Evolutionary conservation across 2,797 vertebrate genomes (phyloP).

Genomic region (Poecilia gillii): DNA sequence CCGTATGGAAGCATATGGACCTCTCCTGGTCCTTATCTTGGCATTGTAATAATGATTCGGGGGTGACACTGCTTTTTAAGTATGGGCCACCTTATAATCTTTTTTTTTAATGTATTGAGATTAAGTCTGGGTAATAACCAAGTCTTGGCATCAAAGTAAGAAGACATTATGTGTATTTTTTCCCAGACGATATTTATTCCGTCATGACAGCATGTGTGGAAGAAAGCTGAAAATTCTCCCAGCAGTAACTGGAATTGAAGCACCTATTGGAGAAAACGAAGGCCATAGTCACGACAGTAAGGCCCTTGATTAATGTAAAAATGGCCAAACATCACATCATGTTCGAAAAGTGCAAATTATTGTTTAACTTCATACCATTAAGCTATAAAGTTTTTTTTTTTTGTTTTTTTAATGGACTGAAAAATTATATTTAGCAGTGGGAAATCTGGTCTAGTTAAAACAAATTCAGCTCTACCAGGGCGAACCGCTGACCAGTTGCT

Average conservation of each 20-base stretch:
- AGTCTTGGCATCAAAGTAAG: not conserved
- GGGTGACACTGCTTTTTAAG: not conserved
- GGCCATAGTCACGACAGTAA: conserved; percentile 15
- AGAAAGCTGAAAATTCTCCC: not conserved
- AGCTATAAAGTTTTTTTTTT: too few relatives aligned
- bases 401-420: not conserved
- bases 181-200: not conserved
- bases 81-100: not conserved
- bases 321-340: not conserved
- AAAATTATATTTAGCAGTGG: not conserved
- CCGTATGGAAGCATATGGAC: conserved; percentile 42
- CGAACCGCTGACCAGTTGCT: not conserved
- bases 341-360: not conserved
- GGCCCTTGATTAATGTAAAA: not conserved
- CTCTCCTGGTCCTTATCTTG: conserved; percentile 5
- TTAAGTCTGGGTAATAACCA: not conserved
- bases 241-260: conserved; percentile 28
- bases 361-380: not conserved
- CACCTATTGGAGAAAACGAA: conserved; percentile 32
- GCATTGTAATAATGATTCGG: conserved; percentile 1
- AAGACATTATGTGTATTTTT: not conserved
- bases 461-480: not conserved
- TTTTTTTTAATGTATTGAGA: not conserved
- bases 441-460: not conserved
- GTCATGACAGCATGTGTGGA: not conserved